A percentile compares a stretch with the other conserved stretches of the same genome.
Conservation (phyloP, 2,797 vertebrate species). For the Betta splendens region DNA sequence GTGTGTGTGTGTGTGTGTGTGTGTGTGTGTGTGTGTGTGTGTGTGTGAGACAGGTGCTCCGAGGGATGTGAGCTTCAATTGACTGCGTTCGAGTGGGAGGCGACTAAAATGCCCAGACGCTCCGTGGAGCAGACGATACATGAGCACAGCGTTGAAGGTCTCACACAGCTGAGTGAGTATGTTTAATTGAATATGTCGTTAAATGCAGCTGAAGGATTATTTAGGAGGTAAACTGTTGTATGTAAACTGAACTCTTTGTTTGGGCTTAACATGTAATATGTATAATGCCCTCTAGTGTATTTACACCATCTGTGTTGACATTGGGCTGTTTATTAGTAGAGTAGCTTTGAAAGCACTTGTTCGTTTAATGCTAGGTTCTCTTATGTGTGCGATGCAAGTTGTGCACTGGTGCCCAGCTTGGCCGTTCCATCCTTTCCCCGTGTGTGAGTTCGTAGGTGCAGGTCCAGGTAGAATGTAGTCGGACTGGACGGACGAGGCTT, state of each 20-base stretch:
- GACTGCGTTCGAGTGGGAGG: slow-evolving; percentile 1
- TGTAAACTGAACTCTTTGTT: neutral
- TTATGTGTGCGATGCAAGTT: neutral
- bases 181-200: slow-evolving; percentile 6
- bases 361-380: neutral
- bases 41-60: slow-evolving; percentile 21
- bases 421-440: neutral
- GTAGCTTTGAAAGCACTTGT: neutral
- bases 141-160: slow-evolving; percentile 10
- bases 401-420: neutral
- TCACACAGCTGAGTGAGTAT: slow-evolving; percentile 46
- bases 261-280: neutral
- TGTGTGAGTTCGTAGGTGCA: slow-evolving; percentile 5
- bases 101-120: slow-evolving; percentile 18
- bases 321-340: neutral
- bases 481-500: slow-evolving; percentile 62
- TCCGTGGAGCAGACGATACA: slow-evolving; percentile 14
- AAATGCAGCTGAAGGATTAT: neutral
- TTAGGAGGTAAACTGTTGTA: neutral
- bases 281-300: neutral
- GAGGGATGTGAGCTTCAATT: slow-evolving; percentile 12
- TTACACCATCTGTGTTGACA: neutral
- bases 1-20: slow-evolving; percentile 29
- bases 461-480: slow-evolving; percentile 62
- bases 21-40: slow-evolving; percentile 16